Evolutionary conservation across 2,888 invertebrate genomes (phyloP).

Genomic region (Electrophaes corylata): DNA sequence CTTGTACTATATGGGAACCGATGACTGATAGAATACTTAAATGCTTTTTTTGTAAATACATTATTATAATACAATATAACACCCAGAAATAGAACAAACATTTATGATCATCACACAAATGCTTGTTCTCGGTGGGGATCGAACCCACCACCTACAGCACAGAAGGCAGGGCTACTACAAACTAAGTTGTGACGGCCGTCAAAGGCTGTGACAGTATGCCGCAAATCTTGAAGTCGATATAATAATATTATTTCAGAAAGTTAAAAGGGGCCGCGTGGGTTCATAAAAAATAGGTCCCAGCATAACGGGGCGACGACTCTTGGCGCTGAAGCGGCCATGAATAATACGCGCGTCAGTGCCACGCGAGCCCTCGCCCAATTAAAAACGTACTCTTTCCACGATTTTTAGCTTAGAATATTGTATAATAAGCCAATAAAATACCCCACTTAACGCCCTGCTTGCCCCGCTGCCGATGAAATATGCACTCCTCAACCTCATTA

Average conservation of each 20-base stretch:
- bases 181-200: too few relatives aligned
- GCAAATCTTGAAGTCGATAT: slow-evolving; percentile 41
- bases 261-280: slow-evolving; percentile 40
- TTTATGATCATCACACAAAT: too few relatives aligned
- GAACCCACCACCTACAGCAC: too few relatives aligned
- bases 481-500: slow-evolving; percentile 80
- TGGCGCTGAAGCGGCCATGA: slow-evolving; percentile 79
- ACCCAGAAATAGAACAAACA: too few relatives aligned
- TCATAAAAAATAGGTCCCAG: slow-evolving; percentile 60
- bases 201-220: neutral
- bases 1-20: too few relatives aligned
- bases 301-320: slow-evolving; percentile 70
- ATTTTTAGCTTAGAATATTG: slow-evolving; percentile 85
- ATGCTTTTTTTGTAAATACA: too few relatives aligned
- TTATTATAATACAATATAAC: too few relatives aligned
- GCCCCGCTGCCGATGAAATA: slow-evolving; percentile 76
- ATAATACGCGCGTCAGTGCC: slow-evolving; percentile 81
- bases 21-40: too few relatives aligned
- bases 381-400: slow-evolving; percentile 83
- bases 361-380: slow-evolving; percentile 81
- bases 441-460: slow-evolving; percentile 79
- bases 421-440: slow-evolving; percentile 84
- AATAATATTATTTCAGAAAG: slow-evolving; percentile 41
- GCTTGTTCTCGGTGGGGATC: too few relatives aligned
- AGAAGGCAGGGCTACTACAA: too few relatives aligned